Percentiles rank a stretch among this genome's conserved stretches.
Evolutionary conservation across 2,797 vertebrate genomes (phyloP).

Genomic region (Siniperca undulata): DNA sequence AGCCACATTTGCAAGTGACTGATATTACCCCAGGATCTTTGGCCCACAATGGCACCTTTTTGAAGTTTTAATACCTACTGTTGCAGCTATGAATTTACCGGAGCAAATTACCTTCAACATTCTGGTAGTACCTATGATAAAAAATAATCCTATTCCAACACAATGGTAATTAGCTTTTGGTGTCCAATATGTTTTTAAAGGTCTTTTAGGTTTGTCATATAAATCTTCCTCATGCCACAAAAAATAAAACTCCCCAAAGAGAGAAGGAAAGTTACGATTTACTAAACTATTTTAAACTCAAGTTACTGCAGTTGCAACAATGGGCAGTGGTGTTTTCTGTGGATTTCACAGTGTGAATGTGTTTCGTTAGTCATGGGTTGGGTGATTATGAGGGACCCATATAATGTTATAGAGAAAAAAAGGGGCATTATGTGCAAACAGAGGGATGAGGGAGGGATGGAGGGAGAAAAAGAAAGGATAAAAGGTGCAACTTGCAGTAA

Average conservation of each 20-base stretch:
- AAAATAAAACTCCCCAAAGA: background rate
- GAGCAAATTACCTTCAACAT: background rate
- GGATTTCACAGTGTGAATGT: slow-evolving; percentile 1
- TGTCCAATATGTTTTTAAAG: background rate
- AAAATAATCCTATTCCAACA: background rate
- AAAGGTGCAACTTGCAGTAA: background rate
- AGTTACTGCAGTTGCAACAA: background rate
- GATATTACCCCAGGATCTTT: background rate
- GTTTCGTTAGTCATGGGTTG: background rate
- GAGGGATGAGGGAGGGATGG: background rate
- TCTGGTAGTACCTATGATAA: background rate
- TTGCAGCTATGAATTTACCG: background rate
- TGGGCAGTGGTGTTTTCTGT: background rate
- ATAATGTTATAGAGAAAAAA: background rate
- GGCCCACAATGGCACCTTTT: background rate
- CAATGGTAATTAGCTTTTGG: background rate
- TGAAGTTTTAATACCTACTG: background rate
- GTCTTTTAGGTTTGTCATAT: background rate
- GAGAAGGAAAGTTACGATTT: background rate
- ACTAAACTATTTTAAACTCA: background rate
- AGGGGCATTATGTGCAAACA: background rate
- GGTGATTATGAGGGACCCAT: background rate
- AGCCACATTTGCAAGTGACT: background rate
- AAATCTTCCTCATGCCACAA: background rate
- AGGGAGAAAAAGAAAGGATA: background rate